Evolutionary conservation across 1,140 invertebrate species (phyloP), one percentile per base, ranked within the genome.

Genomic region (Drosophila malerkotliana): DNA sequence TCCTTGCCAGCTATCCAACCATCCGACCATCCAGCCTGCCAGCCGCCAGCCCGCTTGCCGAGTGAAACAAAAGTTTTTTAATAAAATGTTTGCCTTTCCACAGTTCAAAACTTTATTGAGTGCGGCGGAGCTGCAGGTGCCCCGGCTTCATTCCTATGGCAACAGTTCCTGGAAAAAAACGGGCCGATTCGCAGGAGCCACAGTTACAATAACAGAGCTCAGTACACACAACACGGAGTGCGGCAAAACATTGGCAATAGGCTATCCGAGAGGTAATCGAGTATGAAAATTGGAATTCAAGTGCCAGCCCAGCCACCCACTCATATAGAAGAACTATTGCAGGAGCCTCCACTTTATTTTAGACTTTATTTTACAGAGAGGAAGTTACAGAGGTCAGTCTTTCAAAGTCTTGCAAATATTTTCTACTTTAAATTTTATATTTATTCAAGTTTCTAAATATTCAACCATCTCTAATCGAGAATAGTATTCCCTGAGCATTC

Each of bases 61-160:
- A 72, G 75, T 88, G 76, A 82, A 85, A 87, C 82, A 87, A 88
- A 88, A 88, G 83, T 88, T 88, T 88, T 88, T 88, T 88, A 88
- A 88, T 88, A 88, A 88, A 88, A 88, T 88, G 79, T 88, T 88
- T 88, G 79, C 83, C 73, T 88, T 88, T 79, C 52, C 67, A 68
- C 73, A 77, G 81, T 52, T 75, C 67, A 72, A 79, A 84, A 72
- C 71, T 80, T 84, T 74, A 72, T 62, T 55, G 68, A 61, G 66
- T 52, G 69, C 47, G 54, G 37, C 24, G 48, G 62, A 57, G 51
- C 58, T 53, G 67, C 51, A 32, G 54, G 52, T 62, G 51, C 48
- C 51, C 14, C 60, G 24, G 60, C 30, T 54, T 12, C 15, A 37
- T 24, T 14, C 30, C 26, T 32, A 24, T 37, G 10, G 10, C 34